Base-by-base conservation (phyloP, 2,888 invertebrate species). In the Ptychoptera albimana region DNA sequence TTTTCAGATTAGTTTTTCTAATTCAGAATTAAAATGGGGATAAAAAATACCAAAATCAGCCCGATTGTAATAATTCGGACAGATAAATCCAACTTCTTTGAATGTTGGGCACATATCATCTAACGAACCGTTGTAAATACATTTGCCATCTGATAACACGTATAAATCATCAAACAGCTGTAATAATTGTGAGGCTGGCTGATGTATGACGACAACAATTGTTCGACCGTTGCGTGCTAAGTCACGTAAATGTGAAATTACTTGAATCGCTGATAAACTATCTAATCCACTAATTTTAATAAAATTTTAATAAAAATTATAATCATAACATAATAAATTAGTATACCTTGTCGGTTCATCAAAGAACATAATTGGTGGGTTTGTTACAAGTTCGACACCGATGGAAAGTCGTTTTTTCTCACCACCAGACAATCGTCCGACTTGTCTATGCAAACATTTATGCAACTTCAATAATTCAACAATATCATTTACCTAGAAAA, bases 291-390 rank as follows among this genome's bases (percentile, higher is more conserved):
- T 85, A 58, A 38, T 69, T 64, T 23, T 9, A 8, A 8, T 9
- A 37, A 34, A 37, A 16, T 32, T 44, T 45, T 31, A 34, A 14
- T 13, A 38, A 15, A 38, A 14, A 13, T 6, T 38, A 14, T 12
- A 43, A 3, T 31, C n/a, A 13, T 44, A 36, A 8, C 44, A 9
- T 30, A 29, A 32, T 15, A 5, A 30, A 42, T 6, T 5, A 13
- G 4, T 54, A 55, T 67, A 86, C 86, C 85, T 87, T 34, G 89
- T 92, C 9, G 93, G 92, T 66, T 93, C 93, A 63, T 93, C 93
- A 51, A 93, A 80, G 63, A 93, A 89, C 82, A 93, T 86, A 39
- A 93, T 75, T 2, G 87, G 84, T 1, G 93, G 92, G 65, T 93
- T 89, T 57, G 81, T 87, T 52, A 93, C 76, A 50, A 93, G 69